Evolutionary conservation across 1,140 invertebrate genomes (phyloP).

Genomic region (Dreissena rostriformis): DNA sequence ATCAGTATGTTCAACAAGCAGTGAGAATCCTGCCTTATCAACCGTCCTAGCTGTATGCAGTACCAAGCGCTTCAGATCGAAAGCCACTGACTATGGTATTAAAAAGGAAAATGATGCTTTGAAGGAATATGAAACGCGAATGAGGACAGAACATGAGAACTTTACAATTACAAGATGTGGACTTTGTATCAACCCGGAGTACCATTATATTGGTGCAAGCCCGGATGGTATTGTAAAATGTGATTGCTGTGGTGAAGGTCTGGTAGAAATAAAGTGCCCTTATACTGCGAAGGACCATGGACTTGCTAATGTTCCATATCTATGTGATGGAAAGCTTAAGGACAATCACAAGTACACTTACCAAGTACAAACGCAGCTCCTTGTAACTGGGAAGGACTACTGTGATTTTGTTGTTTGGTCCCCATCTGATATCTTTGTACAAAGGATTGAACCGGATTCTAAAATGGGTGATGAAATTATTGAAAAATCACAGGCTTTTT

Average conservation of each 20-base stretch:
- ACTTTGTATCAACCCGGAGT: slow-evolving; percentile 46
- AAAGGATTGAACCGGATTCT: too few relatives aligned
- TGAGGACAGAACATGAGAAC: slow-evolving; percentile 38
- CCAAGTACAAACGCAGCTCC: too few relatives aligned
- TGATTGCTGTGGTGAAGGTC: slow-evolving; percentile 60
- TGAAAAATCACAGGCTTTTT: too few relatives aligned
- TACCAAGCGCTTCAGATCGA: background rate
- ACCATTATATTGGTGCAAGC: slow-evolving; percentile 57
- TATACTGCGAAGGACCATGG: slow-evolving; percentile 46
- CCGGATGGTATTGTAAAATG: slow-evolving; percentile 50
- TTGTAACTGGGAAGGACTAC: too few relatives aligned
- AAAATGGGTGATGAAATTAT: too few relatives aligned
- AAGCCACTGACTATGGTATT: slow-evolving; percentile 57
- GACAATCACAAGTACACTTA: slow-evolving; percentile 40
- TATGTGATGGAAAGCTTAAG: slow-evolving; percentile 15
- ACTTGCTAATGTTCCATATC: background rate
- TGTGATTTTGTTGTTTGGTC: too few relatives aligned
- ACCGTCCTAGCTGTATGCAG: slow-evolving; percentile 45
- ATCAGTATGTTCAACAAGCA: slow-evolving; percentile 25
- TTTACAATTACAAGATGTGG: slow-evolving; percentile 44
- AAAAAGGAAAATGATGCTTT: slow-evolving; percentile 46
- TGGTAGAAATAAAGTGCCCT: slow-evolving; percentile 60
- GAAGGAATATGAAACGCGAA: slow-evolving; percentile 6
- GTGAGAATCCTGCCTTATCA: slow-evolving; percentile 54
- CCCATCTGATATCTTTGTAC: too few relatives aligned